Evolutionary conservation across 2,797 vertebrate species (phyloP).

Genomic region (Neoniphon sammara): DNA sequence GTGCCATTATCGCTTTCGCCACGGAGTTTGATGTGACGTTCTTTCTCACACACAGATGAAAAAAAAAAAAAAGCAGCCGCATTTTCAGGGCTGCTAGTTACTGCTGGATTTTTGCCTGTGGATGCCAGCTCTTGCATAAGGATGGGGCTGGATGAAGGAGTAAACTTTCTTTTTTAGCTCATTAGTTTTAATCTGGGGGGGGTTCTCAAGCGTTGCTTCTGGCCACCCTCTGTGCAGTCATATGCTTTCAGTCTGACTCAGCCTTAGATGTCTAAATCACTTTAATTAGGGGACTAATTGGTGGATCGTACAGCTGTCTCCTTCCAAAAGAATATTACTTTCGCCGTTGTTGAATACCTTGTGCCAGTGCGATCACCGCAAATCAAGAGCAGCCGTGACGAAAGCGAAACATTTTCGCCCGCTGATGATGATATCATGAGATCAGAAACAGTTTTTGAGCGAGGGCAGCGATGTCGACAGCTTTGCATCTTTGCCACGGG

Average conservation of each 20-base stretch:
- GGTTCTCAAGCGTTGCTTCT: slow-evolving; percentile 22
- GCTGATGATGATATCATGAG: slow-evolving; percentile 17
- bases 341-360: slow-evolving; percentile 16
- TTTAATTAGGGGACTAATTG: slow-evolving; percentile 61
- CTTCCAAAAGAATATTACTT: slow-evolving; percentile 11
- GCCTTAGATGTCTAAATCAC: slow-evolving; percentile 50
- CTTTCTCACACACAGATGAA: neutral
- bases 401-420: neutral
- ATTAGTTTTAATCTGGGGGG: slow-evolving; percentile 42
- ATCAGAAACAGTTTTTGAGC: neutral
- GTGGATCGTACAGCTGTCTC: slow-evolving; percentile 36
- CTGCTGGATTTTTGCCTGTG: neutral
- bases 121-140: slow-evolving; percentile 22
- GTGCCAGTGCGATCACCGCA: slow-evolving; percentile 21
- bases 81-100: neutral
- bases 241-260: slow-evolving; percentile 38
- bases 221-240: slow-evolving; percentile 33
- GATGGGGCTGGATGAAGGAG: slow-evolving; percentile 5
- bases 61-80: neutral
- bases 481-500: slow-evolving; percentile 7
- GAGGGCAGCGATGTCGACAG: neutral
- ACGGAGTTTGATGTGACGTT: neutral
- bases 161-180: slow-evolving; percentile 25
- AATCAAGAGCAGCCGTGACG: slow-evolving; percentile 1
- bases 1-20: too few relatives aligned